Evolutionary conservation across 2,888 invertebrate species (phyloP), one percentile per base, ranked within the genome.

Genomic region (Heliothis peltigera): DNA sequence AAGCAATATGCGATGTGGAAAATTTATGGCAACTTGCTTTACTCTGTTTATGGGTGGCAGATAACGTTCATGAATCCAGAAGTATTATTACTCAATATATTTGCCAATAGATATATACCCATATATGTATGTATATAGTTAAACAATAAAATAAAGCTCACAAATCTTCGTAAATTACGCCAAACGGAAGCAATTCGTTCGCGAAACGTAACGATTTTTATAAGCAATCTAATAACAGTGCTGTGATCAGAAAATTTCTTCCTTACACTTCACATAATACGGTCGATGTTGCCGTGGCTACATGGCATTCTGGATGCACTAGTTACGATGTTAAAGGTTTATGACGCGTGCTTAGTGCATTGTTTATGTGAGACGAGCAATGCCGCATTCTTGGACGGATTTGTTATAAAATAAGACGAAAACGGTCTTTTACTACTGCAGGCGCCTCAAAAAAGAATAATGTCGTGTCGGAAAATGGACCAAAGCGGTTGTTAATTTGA

Each of bases 291-390:
- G 1, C 1, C 1, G 48, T 66, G 12, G 18, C n/a, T 8, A 15
- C 6, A 3, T 12, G 0, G 2, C 19, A 21, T 54, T 32, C 25
- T 64, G 69, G 67, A 64, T 60, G 69, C 75, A 71, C 44, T 56
- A 64, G 57, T 71, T 62, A 53, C 18, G 56, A 53, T 48, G 70
- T 67, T 61, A 70, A 75, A 54, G 51, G 58, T 80, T n/a, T 78
- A 78, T 65, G 64, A 65, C 18, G 52, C 49, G 39, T 44, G 65
- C 73, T 68, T 66, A 73, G 70, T 70, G 65, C 72, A 69, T 58
- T 71, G 79, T 81, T 80, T 79, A 81, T 69, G 63, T 49, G 49
- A 63, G 35, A 51, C 54, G 53, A 28, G 62, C 60, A 64, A 56
- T 62, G 56, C 68, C 64, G 58, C 73, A 76, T 79, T 70, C 70